Evolutionary conservation across 2,888 invertebrate genomes (phyloP), one percentile per base, ranked within the genome.

Genomic region (Troglohyphantes excavatus): DNA sequence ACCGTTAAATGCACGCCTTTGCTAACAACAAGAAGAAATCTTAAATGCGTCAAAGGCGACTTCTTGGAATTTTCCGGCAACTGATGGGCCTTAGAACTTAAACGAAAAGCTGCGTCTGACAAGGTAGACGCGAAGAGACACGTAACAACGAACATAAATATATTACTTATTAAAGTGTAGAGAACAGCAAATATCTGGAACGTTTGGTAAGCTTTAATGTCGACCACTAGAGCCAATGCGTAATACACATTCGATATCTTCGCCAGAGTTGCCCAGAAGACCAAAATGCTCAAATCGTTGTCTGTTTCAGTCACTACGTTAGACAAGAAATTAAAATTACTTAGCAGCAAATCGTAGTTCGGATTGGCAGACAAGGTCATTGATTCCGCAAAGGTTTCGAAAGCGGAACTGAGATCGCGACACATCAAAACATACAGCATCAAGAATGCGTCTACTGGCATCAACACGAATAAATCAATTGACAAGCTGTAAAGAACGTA

Each of bases 1-100:
- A 67, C 19, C 23, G 79, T 67, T 17, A 79, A 17, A 26, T 65
- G 19, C n/a, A 79, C 26, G 11, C 67, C 79, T 27, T 79, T 65
- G 21, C 27, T 46, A 11, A 61, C 43, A 1, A 39, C 67, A 9
- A 79, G 11, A 2, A 79, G 67, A 27, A 65, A 79, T 7, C 43
- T 23, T 21, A 79, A 43, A 29, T 79, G 67, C 3, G 46, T 19
- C 2, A 79, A 21, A 6, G 26, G 13, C 17, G 67, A 67, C 6
- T 13, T 46, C 13, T 27, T 19, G 7, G 5, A 2, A 26, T 53
- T 27, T 46, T 67, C 67, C 26, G 21, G 26, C 9, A 65, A 19
- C 65, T 6, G 26, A 6, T 43, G 9, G 13, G 79, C 26, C 46
- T 26, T n/a, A 13, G 23, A 43, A 17, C 43, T 67, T 2, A 79